Conservation (phyloP, 2,797 vertebrate species). For the Siniperca undulata region DNA sequence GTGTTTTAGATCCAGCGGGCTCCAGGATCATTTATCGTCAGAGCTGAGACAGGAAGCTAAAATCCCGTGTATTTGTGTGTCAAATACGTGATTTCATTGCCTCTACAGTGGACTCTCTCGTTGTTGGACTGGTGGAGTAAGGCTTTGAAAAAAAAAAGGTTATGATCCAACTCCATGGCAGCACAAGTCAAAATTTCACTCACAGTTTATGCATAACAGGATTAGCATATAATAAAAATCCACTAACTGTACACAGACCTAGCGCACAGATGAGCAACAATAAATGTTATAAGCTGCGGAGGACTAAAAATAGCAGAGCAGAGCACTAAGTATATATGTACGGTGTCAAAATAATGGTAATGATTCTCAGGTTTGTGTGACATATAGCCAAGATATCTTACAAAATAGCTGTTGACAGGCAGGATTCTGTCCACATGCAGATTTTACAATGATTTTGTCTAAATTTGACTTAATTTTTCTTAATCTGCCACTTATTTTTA, state of each 20-base stretch:
- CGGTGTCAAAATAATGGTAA: slow-evolving; percentile 1
- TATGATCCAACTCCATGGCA: not conserved
- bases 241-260: not conserved
- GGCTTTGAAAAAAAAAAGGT: not conserved
- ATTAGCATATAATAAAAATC: slow-evolving; percentile 1
- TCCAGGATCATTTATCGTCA: not conserved
- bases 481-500: not conserved
- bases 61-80: not conserved
- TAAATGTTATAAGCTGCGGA: not conserved
- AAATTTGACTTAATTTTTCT: not conserved
- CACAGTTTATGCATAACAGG: not conserved
- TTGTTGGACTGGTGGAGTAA: not conserved
- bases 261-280: slow-evolving; percentile 13
- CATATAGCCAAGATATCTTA: not conserved
- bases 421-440: not conserved
- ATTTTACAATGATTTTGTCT: not conserved
- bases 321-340: slow-evolving; percentile 26
- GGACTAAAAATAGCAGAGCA: slow-evolving; percentile 40
- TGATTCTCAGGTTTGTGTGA: not conserved
- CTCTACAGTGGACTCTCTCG: not conserved
- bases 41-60: slow-evolving; percentile 6
- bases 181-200: slow-evolving; percentile 9
- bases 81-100: slow-evolving; percentile 13
- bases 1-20: slow-evolving; percentile 1
- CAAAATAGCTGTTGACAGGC: not conserved